Percentiles rank a stretch among this genome's conserved stretches.
Conservation (phyloP, 2,113 vertebrate species). For the Neomonachus schauinslandi region DNA sequence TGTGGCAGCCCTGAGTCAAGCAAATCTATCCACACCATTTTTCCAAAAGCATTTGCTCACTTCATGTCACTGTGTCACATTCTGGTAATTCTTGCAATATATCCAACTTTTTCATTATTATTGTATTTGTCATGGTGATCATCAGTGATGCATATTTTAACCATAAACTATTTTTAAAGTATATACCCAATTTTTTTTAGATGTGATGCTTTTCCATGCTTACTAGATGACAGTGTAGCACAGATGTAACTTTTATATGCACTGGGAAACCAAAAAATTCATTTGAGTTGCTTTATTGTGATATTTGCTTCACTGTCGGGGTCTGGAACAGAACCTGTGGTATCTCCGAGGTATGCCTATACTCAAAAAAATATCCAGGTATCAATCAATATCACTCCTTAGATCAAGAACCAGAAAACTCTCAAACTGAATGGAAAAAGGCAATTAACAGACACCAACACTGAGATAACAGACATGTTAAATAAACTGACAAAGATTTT, state of each 20-base stretch:
- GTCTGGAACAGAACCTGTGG: background rate
- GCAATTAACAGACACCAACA: background rate
- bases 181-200: background rate
- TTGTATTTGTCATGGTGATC: background rate
- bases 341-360: background rate
- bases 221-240: background rate
- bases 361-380: background rate
- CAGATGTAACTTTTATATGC: background rate
- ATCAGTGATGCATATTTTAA: background rate
- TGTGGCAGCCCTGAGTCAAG: background rate
- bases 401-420: background rate
- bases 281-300: background rate
- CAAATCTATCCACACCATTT: background rate
- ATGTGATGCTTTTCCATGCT: background rate
- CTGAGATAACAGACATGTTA: background rate
- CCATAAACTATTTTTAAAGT: background rate
- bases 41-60: background rate
- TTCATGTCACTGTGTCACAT: background rate
- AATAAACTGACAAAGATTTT: background rate
- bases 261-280: background rate
- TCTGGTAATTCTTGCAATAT: background rate
- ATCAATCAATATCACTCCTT: background rate
- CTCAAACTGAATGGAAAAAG: background rate
- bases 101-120: background rate
- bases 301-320: background rate